Evolutionary conservation across 2,888 invertebrate species (phyloP).

Genomic region (Electrophaes corylata): DNA sequence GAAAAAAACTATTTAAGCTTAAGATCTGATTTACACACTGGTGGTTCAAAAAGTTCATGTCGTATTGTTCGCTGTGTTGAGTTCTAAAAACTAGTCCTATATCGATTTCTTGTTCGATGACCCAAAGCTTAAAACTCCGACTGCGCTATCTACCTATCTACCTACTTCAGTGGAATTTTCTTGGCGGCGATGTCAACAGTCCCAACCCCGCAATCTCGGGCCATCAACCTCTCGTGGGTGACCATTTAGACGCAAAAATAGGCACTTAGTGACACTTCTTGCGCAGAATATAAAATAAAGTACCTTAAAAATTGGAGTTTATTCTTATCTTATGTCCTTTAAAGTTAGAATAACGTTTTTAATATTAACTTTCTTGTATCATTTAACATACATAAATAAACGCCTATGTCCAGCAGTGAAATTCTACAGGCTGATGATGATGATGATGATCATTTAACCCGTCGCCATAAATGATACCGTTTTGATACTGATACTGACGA

Average conservation of each 20-base stretch:
- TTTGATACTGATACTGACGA: too few species aligned
- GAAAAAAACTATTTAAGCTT: too few species aligned
- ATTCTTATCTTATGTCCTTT: slow-evolving; percentile 23
- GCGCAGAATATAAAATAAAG: slow-evolving; percentile 37
- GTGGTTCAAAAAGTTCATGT: too few species aligned
- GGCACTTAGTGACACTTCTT: slow-evolving; percentile 39
- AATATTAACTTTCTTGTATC: background rate
- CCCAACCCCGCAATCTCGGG: slow-evolving; percentile 45
- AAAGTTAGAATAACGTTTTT: slow-evolving; percentile 5
- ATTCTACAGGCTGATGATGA: too few species aligned
- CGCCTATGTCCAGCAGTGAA: too few species aligned
- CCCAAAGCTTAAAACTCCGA: slow-evolving; percentile 46
- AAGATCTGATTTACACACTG: background rate
- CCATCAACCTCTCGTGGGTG: slow-evolving; percentile 50
- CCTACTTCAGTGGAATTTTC: slow-evolving; percentile 44
- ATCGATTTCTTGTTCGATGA: slow-evolving; percentile 28
- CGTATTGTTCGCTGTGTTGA: background rate
- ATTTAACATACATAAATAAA: too few species aligned
- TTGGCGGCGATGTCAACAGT: slow-evolving; percentile 46
- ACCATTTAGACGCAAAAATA: slow-evolving; percentile 42
- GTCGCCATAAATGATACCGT: background rate
- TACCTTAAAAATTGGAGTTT: slow-evolving; percentile 29
- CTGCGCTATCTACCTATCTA: slow-evolving; percentile 40
- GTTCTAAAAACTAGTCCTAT: slow-evolving; percentile 18
- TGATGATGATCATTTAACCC: too few species aligned